Conservation (phyloP, 2,888 invertebrate genomes). For the Pandemis corylana region DNA sequence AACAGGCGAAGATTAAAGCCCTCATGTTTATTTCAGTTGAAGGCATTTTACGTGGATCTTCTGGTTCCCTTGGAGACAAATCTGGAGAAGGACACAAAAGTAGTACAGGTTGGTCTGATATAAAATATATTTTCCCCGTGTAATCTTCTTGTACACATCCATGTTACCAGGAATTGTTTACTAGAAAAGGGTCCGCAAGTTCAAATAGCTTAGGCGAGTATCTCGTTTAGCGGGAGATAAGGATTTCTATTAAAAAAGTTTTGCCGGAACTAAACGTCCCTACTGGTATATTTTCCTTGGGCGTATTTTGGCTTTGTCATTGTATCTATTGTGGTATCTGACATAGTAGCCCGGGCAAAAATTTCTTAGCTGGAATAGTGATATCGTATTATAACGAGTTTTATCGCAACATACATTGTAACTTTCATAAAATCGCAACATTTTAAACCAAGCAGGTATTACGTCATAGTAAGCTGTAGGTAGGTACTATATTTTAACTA, state of each 20-base stretch:
- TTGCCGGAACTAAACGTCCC: constrained; percentile 52
- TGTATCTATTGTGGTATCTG: not conserved
- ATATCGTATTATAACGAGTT: not conserved
- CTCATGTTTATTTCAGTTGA: constrained; percentile 87
- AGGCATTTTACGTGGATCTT: constrained; percentile 97
- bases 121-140: constrained; percentile 55
- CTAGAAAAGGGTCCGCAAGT: constrained; percentile 59
- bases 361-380: not conserved
- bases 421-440: not conserved
- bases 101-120: constrained; percentile 90
- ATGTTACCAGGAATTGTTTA: constrained; percentile 66
- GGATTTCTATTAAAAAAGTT: constrained; percentile 74
- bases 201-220: constrained; percentile 62
- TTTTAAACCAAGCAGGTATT: not conserved
- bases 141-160: constrained; percentile 61
- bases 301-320: constrained; percentile 21
- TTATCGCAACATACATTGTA: not conserved
- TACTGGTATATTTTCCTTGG: constrained; percentile 32
- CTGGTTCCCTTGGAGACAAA: constrained; percentile 97
- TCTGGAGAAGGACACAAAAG: constrained; percentile 97
- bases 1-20: constrained; percentile 40
- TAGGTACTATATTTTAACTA: not conserved
- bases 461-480: not conserved
- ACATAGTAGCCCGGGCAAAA: not conserved
- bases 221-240: constrained; percentile 61